Evolutionary conservation across 2,113 vertebrate species (phyloP).

Genomic region (Puma concolor): DNA sequence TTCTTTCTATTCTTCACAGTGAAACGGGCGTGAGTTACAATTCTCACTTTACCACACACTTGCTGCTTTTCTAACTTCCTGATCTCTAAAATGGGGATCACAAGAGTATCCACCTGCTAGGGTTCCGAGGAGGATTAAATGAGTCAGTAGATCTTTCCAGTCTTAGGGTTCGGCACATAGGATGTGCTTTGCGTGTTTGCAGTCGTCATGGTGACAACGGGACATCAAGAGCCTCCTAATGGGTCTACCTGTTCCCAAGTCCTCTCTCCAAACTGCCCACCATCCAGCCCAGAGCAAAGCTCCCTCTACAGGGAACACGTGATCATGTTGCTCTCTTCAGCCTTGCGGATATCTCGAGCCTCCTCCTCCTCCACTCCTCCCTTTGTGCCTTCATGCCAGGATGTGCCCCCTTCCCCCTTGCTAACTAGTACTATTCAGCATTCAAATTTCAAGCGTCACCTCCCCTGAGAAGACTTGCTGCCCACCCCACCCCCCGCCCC

Average conservation of each 20-base stretch:
- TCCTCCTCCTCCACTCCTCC: neutral
- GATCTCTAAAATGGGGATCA: constrained; percentile 17
- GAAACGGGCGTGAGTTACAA: constrained; percentile 10
- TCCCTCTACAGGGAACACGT: neutral
- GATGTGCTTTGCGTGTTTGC: neutral
- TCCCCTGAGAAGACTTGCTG: neutral
- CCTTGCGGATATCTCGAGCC: neutral
- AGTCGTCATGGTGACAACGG: neutral
- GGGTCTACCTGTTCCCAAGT: neutral
- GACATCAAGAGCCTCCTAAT: neutral
- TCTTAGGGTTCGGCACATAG: neutral
- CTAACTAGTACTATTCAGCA: neutral
- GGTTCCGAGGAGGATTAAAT: neutral
- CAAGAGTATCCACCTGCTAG: neutral
- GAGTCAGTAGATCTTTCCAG: neutral
- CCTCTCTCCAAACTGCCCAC: neutral
- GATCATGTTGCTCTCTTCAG: neutral
- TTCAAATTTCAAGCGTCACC: constrained; percentile 3
- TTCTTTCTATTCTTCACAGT: neutral
- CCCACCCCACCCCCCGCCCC: neutral
- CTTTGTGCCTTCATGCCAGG: neutral
- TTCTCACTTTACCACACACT: neutral
- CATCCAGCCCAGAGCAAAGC: neutral
- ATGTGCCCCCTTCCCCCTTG: neutral
- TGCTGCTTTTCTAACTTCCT: constrained; percentile 26